Conservation (phyloP, 2,888 invertebrate species). For the Melieria picta region DNA sequence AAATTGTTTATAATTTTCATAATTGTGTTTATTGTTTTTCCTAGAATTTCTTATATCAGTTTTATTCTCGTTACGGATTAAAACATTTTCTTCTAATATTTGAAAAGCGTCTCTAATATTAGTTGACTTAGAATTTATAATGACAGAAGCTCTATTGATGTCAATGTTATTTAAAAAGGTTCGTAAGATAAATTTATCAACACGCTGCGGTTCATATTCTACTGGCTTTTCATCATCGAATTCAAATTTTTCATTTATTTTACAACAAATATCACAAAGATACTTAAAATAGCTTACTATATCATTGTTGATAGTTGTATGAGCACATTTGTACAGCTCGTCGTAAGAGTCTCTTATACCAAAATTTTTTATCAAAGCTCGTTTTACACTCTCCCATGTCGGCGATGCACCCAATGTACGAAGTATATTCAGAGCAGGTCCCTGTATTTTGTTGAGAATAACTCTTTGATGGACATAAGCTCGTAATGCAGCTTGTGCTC, state of each 20-base stretch:
- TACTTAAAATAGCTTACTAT: slow-evolving; percentile 38
- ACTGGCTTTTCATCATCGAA: slow-evolving; percentile 39
- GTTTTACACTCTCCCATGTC: slow-evolving; percentile 36
- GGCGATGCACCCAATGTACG: slow-evolving; percentile 35
- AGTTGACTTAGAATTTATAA: slow-evolving; percentile 32
- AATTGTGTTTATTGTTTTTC: slow-evolving; percentile 17
- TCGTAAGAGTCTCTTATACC: slow-evolving; percentile 37
- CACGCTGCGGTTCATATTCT: slow-evolving; percentile 41
- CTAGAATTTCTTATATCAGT: slow-evolving; percentile 27
- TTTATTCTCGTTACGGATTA: slow-evolving; percentile 35
- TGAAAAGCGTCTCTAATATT: slow-evolving; percentile 31
- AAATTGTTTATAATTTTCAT: slow-evolving; percentile 29
- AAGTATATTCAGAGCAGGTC: slow-evolving; percentile 39
- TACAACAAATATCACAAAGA: slow-evolving; percentile 37
- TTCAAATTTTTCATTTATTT: slow-evolving; percentile 42
- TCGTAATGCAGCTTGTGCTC: slow-evolving; percentile 3
- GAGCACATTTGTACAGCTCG: slow-evolving; percentile 32
- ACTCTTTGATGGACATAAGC: slow-evolving; percentile 40
- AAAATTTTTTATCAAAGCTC: slow-evolving; percentile 32
- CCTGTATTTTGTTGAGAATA: slow-evolving; percentile 43
- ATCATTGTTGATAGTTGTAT: slow-evolving; percentile 30
- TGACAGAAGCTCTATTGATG: slow-evolving; percentile 32
- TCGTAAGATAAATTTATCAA: slow-evolving; percentile 41
- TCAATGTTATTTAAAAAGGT: slow-evolving; percentile 44
- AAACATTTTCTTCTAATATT: slow-evolving; percentile 27